These are phyloP conservation scores for Zalophus californianus DNA, from an alignment of 2,797 vertebrate species.

Conservation along the genomic window DNA sequence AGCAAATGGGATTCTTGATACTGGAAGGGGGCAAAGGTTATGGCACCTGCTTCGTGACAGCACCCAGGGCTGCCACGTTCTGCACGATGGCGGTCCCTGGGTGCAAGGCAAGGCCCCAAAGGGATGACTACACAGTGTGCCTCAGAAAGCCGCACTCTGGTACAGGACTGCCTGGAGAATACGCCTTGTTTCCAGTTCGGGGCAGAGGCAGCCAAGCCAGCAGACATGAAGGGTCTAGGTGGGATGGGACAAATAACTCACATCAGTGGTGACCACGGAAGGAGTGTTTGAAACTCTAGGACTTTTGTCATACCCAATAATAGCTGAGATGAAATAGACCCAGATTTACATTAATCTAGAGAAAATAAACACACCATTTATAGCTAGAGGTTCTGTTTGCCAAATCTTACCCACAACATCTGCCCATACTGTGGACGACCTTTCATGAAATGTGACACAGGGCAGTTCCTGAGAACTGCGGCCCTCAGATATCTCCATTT, in stretches of 20 bases:
- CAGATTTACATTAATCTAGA: background rate
- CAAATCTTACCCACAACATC: background rate
- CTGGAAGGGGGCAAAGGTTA: background rate
- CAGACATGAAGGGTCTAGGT: background rate
- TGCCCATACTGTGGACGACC: background rate
- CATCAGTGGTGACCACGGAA: background rate
- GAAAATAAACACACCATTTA: background rate
- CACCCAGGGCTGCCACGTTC: too few species aligned
- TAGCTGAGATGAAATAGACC: background rate
- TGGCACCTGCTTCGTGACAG: background rate
- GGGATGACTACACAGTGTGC: accelerated
- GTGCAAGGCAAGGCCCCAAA: background rate
- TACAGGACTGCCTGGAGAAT: background rate
- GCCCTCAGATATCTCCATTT: background rate
- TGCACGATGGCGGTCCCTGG: background rate
- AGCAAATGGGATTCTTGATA: background rate
- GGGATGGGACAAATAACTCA: background rate
- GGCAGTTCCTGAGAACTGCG: accelerated
- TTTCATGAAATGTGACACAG: background rate
- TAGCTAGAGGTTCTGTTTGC: background rate
- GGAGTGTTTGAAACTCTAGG: background rate
- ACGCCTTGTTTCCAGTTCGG: too few species aligned
- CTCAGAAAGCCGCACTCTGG: background rate
- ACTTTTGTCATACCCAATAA: background rate
- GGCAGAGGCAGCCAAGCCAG: background rate